Evolutionary conservation across 2,797 vertebrate genomes (phyloP).

Genomic region (Spea hammondii): DNA sequence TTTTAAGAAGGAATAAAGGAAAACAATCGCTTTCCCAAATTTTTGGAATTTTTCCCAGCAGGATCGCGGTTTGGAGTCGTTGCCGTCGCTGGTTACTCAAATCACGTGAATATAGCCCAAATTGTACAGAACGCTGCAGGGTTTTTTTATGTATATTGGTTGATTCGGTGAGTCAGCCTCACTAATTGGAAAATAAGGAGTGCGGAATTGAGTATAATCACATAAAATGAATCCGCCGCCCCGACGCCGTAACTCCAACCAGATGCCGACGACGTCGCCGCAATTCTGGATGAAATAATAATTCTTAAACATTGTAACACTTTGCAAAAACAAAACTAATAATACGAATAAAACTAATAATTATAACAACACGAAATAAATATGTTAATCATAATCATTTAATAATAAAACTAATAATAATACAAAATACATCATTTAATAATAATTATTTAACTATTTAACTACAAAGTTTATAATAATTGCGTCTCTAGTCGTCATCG

Average conservation of each 20-base stretch:
- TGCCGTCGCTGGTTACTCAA: neutral
- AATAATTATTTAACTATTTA: too few species aligned
- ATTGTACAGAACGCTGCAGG: neutral
- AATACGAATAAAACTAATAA: too few species aligned
- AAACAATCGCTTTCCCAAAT: neutral
- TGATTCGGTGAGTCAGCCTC: slow-evolving; percentile 14
- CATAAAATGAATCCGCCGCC: slow-evolving; percentile 4
- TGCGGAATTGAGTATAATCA: slow-evolving; percentile 20
- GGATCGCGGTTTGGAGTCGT: neutral
- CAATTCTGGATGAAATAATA: slow-evolving; percentile 8
- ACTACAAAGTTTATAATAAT: too few species aligned
- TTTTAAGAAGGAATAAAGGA: neutral
- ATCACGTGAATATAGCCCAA: neutral
- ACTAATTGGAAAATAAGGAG: slow-evolving; percentile 29
- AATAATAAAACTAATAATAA: too few species aligned
- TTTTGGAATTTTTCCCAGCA: neutral
- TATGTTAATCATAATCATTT: too few species aligned
- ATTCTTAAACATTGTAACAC: neutral
- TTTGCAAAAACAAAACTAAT: neutral
- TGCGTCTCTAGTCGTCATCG: too few species aligned
- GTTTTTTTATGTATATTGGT: neutral
- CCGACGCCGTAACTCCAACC: slow-evolving; percentile 10
- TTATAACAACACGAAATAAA: too few species aligned
- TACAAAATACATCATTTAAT: too few species aligned
- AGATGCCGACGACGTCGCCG: slow-evolving; percentile 11